Base-by-base conservation (phyloP, 2,888 invertebrate genomes). In the Cosmia pyralina region DNA sequence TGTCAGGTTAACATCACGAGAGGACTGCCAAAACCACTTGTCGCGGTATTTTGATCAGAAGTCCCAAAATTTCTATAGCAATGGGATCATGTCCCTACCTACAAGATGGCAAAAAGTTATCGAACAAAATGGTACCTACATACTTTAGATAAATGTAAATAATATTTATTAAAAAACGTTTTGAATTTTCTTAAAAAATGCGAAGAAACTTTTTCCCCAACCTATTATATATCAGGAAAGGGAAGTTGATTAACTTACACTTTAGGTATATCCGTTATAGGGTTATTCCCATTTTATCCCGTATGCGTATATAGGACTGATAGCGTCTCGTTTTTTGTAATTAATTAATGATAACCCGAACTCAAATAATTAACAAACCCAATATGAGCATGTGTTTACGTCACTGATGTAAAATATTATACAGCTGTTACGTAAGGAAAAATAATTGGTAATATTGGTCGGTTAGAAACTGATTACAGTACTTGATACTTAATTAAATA, bases 281-380 rank as follows among this genome's bases (percentile, higher is more conserved):
- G 63, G 50, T 46, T 59, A 22, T 64, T 65, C 41, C 63, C 7
- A 13, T 48, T 57, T 76, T 59, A 48, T 69, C 50, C 62, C 17
- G 34, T 57, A 57, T 72, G 28, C 28, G 58, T 22, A 53, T 22
- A 4, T 44, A 60, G 13, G 17, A 41, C 28, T 69, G 80, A 78
- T 77, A 79, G 7, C 46, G 13, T 62, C 13, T 53, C 34, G 7
- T 79, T 46, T 10, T 28, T 13, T 57, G 3, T 41, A 55, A 67
- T 67, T 53, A 69, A 78, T 59, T 53, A 28, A 41, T 66, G 22
- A 53, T 80, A 75, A 44, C 19, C 13, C 34, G 34, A 65, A 62
- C 48, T 28, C 10, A 41, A 50, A 57, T 73, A 58, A 67, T 72
- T 44, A 64, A 68, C 11, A 34, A 11, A 19, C 53, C 34, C 1